phyloP scores from a whole-genome alignment of 2,113 vertebrate species.

The Peromyscus maniculatus region DNA sequence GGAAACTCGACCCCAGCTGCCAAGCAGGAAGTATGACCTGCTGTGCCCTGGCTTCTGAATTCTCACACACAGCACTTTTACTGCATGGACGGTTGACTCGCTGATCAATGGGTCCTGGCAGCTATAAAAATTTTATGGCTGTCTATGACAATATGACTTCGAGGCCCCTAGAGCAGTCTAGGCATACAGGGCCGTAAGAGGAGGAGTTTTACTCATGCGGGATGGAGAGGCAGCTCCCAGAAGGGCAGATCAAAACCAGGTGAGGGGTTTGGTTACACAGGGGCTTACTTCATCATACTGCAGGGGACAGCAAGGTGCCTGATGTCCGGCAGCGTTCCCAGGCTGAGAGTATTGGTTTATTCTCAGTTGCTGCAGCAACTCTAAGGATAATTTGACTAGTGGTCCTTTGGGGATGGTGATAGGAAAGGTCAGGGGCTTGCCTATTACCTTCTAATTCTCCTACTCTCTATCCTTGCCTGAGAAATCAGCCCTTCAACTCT shows the following conservation, averaged over 20 bases:
- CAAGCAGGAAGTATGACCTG: background rate
- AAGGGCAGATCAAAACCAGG: background rate
- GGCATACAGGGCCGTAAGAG: background rate
- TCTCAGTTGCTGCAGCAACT: background rate
- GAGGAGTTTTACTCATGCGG: background rate
- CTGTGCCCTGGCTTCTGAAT: conserved; percentile 59
- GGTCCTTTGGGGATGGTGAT: background rate
- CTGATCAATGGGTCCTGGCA: conserved; percentile 23
- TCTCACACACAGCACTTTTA: conserved; percentile 64
- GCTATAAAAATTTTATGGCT: conserved; percentile 70
- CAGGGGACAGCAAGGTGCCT: background rate
- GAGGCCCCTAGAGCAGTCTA: background rate
- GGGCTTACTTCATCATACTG: background rate
- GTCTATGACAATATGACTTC: conserved; percentile 51
- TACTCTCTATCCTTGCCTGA: background rate
- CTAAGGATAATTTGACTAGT: background rate
- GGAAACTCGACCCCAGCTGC: background rate
- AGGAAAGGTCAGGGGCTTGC: background rate
- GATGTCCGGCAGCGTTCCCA: background rate
- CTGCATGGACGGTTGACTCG: background rate
- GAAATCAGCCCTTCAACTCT: background rate
- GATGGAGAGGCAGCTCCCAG: background rate
- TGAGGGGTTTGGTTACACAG: background rate
- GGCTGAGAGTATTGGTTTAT: background rate
- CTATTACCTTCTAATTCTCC: background rate